Percentiles rank a stretch among this genome's conserved stretches.
Evolutionary conservation across 2,113 vertebrate genomes (phyloP).

Genomic region (Todiramphus chloris): DNA sequence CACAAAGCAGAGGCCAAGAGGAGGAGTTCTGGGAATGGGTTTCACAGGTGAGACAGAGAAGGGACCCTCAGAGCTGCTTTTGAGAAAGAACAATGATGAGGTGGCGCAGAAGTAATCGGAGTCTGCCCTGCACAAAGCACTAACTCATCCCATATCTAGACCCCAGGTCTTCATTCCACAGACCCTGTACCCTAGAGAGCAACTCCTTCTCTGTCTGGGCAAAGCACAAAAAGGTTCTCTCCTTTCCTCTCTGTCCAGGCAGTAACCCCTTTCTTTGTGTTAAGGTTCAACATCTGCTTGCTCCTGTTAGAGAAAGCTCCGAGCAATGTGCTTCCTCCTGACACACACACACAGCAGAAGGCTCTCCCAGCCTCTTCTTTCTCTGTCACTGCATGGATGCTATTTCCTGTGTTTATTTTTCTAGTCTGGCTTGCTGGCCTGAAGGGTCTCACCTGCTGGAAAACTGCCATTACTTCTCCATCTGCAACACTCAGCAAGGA

Average conservation of each 20-base stretch:
- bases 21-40: not conserved
- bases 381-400: not conserved
- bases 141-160: not conserved
- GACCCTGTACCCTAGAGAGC: not conserved
- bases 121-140: not conserved
- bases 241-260: not conserved
- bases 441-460: constrained; percentile 60
- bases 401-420: constrained; percentile 58
- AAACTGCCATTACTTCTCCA: not conserved
- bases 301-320: not conserved
- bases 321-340: not conserved
- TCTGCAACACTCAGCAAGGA: not conserved
- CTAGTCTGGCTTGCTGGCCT: not conserved
- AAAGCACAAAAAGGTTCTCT: not conserved
- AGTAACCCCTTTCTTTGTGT: not conserved
- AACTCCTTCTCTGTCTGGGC: not conserved
- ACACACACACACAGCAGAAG: not conserved
- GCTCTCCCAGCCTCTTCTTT: not conserved
- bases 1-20: not conserved
- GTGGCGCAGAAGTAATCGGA: not conserved
- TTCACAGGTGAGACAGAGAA: not conserved
- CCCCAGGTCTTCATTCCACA: not conserved
- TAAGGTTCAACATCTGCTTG: not conserved
- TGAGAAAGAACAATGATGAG: not conserved
- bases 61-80: not conserved